These are phyloP conservation scores for Caretta caretta DNA, from an alignment of 2,113 vertebrate genomes.

Conservation along the genomic window DNA sequence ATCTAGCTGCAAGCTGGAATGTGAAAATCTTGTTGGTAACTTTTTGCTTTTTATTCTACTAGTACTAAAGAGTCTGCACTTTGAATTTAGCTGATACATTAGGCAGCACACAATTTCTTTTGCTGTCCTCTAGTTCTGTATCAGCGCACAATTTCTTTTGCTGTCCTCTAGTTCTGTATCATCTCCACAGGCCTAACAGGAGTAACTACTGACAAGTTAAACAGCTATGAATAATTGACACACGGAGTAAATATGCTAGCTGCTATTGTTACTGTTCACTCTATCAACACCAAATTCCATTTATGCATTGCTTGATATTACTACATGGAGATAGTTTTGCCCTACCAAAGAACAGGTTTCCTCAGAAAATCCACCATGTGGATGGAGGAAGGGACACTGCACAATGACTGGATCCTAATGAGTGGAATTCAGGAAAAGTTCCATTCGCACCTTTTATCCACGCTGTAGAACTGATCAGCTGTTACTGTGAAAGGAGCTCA, in stretches of 20 bases:
- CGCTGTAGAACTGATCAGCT: rapidly evolving
- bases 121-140: neutral
- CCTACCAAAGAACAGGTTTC: neutral
- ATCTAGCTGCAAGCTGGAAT: slow-evolving; percentile 20
- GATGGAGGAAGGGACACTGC: rapidly evolving
- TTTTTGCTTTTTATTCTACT: neutral
- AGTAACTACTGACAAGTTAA: neutral
- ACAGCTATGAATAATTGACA: neutral
- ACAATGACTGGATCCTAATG: rapidly evolving
- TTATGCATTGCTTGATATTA: neutral
- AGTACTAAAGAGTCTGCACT: neutral
- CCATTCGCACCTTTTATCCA: rapidly evolving
- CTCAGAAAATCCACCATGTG: neutral
- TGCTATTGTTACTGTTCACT: neutral
- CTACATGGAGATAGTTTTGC: neutral
- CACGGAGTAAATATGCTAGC: neutral
- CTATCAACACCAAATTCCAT: rapidly evolving
- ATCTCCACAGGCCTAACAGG: neutral
- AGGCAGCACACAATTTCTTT: neutral
- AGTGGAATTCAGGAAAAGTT: rapidly evolving
- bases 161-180: neutral
- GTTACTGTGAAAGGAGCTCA: neutral
- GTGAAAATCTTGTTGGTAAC: neutral
- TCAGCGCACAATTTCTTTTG: neutral
- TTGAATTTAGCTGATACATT: neutral